These are phyloP conservation scores for Strigamia transsilvanica DNA, from an alignment of 2,888 invertebrate genomes.

Conservation along the genomic window DNA sequence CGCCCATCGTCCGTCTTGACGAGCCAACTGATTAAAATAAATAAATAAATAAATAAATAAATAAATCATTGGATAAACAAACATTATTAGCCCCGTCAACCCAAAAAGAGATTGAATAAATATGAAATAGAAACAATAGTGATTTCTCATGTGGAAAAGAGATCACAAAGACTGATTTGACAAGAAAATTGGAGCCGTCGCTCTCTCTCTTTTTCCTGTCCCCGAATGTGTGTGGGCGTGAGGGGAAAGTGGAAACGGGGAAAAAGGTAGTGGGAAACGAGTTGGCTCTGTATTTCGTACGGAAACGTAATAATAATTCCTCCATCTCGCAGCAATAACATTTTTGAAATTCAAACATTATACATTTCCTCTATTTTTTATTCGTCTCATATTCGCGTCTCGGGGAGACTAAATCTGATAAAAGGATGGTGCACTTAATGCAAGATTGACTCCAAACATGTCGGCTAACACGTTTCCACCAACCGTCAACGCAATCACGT, in stretches of 20 bases:
- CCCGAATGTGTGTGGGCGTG: no score
- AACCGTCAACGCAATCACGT: constrained; percentile 4
- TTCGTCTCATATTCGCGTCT: background rate
- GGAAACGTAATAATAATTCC: background rate
- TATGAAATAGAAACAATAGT: background rate
- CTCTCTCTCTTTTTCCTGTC: background rate
- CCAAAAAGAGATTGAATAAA: background rate
- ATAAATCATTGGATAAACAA: background rate
- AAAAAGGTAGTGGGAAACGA: no score
- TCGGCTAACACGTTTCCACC: constrained; percentile 9
- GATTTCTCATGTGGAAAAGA: background rate
- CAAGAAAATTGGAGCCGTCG: background rate
- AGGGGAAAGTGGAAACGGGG: background rate
- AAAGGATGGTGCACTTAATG: constrained; percentile 15
- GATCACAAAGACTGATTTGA: constrained; percentile 12
- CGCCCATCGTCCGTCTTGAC: constrained; percentile 13
- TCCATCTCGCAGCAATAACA: constrained; percentile 1
- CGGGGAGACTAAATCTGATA: background rate
- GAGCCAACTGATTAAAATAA: constrained; percentile 27
- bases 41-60: background rate
- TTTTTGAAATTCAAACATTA: constrained; percentile 1
- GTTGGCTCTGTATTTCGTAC: background rate
- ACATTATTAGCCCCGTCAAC: background rate
- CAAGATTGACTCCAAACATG: constrained; percentile 20
- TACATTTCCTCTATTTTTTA: background rate